Percentiles rank a stretch among this genome's conserved stretches.
These are phyloP conservation scores for Thyatira batis DNA, from an alignment of 2,888 invertebrate species.

Conservation along the genomic window DNA sequence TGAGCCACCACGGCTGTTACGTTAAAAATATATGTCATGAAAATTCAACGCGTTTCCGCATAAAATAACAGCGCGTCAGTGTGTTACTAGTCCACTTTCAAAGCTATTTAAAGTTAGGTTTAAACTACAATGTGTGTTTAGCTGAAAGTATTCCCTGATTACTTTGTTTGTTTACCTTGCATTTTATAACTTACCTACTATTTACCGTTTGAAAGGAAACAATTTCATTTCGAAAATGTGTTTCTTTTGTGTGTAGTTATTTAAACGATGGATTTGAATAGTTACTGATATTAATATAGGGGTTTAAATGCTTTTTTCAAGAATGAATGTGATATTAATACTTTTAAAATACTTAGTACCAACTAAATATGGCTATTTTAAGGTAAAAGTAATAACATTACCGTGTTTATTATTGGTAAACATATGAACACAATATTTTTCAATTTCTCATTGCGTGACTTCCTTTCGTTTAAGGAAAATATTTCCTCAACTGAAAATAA, in stretches of 20 bases:
- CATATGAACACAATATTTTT: too few species aligned
- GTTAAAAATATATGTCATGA: too few species aligned
- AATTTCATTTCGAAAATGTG: constrained; percentile 14
- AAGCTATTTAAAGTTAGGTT: constrained; percentile 13
- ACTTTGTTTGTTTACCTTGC: constrained; percentile 17
- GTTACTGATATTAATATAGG: too few species aligned
- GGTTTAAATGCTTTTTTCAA: too few species aligned
- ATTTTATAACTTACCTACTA: constrained; percentile 10
- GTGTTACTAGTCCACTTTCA: background rate
- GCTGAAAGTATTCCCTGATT: constrained; percentile 27
- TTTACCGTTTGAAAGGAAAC: constrained; percentile 18
- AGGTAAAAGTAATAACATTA: constrained; percentile 4
- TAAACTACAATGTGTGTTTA: constrained; percentile 22
- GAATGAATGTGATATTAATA: too few species aligned
- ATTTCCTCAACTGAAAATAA: background rate
- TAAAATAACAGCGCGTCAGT: background rate
- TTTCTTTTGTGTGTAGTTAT: too few species aligned
- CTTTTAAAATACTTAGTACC: too few species aligned
- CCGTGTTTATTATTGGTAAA: too few species aligned
- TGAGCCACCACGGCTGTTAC: too few species aligned
- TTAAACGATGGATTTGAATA: too few species aligned
- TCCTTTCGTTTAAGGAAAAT: background rate
- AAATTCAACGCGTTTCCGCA: background rate
- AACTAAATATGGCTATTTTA: too few species aligned
- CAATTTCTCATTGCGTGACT: background rate